Percentiles rank a stretch among this genome's conserved stretches.
These are phyloP conservation scores for Spilarctia lutea DNA, from an alignment of 2,888 invertebrate species.

Conservation along the genomic window DNA sequence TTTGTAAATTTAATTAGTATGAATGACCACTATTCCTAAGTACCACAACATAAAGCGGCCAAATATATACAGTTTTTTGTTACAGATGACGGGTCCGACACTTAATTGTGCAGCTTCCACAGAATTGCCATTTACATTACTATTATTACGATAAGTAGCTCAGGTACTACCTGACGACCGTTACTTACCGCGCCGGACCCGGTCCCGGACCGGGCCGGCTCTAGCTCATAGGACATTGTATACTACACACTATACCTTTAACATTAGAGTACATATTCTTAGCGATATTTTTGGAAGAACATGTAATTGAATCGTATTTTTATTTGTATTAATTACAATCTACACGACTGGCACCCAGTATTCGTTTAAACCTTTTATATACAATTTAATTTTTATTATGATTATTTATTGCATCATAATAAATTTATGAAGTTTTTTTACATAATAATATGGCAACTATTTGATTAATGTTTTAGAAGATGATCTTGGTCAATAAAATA, in stretches of 20 bases:
- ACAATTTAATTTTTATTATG: constrained; percentile 15
- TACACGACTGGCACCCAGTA: constrained; percentile 77
- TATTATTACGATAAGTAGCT: constrained; percentile 62
- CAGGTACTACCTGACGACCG: constrained; percentile 46
- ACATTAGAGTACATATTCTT: constrained; percentile 66
- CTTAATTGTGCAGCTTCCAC: constrained; percentile 80
- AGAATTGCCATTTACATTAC: constrained; percentile 80
- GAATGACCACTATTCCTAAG: neutral
- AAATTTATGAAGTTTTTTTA: constrained; percentile 44
- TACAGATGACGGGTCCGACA: constrained; percentile 63
- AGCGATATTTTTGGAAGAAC: constrained; percentile 78
- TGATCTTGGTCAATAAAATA: neutral
- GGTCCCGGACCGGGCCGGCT: constrained; percentile 27
- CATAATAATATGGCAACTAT: constrained; percentile 58
- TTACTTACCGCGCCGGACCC: constrained; percentile 28
- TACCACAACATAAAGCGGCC: neutral
- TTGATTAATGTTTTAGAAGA: constrained; percentile 33
- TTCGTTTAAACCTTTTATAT: constrained; percentile 59
- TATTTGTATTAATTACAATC: constrained; percentile 68
- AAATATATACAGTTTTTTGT: constrained; percentile 42
- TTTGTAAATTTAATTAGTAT: too few relatives aligned
- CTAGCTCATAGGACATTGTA: constrained; percentile 78
- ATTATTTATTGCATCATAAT: constrained; percentile 36
- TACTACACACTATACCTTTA: constrained; percentile 66
- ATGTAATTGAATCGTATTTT: constrained; percentile 72